Evolutionary conservation across 2,113 vertebrate genomes (phyloP).

Genomic region (Illadopsis cleaveri): DNA sequence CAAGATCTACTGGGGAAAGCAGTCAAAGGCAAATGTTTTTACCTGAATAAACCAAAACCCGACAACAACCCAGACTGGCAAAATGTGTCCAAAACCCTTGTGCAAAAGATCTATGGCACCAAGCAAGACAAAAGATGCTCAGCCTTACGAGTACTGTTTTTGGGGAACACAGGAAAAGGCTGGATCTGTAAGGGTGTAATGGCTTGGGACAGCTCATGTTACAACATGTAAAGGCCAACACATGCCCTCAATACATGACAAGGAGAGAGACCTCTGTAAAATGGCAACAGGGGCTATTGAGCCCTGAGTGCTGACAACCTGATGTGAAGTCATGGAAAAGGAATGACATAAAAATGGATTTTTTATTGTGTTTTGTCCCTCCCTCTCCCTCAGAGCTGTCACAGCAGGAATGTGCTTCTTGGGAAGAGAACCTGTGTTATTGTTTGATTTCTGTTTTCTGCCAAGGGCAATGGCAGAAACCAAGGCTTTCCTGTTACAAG

Average conservation of each 20-base stretch:
- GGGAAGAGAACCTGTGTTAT: background rate
- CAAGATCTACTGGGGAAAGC: background rate
- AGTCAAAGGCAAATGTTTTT: background rate
- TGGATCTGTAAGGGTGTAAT: background rate
- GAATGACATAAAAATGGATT: background rate
- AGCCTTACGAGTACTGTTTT: background rate
- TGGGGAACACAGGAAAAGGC: background rate
- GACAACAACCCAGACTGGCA: background rate
- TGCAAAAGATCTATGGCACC: background rate
- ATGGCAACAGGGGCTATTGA: background rate
- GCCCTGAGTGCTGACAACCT: background rate
- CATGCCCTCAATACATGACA: fast-evolving
- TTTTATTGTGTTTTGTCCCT: background rate
- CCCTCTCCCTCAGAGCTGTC: background rate
- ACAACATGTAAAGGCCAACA: background rate
- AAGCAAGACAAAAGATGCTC: background rate
- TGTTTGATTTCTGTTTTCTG: background rate
- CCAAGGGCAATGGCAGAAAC: background rate
- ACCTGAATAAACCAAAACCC: background rate
- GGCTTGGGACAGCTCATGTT: background rate
- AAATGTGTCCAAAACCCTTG: background rate
- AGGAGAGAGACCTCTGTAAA: background rate
- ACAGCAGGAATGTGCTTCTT: background rate
- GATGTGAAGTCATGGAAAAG: background rate
- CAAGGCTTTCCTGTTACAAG: background rate